Evolutionary conservation across 2,113 vertebrate genomes (phyloP).

Genomic region (Ramphastos sulfuratus): DNA sequence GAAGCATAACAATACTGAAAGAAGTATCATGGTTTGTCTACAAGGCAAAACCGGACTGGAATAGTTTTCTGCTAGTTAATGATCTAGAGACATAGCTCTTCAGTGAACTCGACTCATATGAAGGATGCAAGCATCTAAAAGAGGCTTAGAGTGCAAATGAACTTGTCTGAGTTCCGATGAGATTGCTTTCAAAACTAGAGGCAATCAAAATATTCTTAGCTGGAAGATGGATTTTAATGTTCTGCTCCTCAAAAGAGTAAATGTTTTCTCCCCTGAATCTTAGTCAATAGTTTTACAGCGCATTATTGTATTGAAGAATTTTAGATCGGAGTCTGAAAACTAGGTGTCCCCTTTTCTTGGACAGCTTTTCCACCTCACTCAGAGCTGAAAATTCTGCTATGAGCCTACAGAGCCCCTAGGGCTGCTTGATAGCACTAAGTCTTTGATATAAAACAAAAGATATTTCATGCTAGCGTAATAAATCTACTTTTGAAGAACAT

Average conservation of each 20-base stretch:
- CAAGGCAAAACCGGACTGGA: not conserved
- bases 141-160: not conserved
- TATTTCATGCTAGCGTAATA: not conserved
- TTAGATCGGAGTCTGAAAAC: not conserved
- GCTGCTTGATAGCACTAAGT: not conserved
- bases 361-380: not conserved
- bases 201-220: not conserved
- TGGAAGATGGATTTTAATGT: not conserved
- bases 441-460: not conserved
- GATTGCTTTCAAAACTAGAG: not conserved
- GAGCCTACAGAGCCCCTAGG: not conserved
- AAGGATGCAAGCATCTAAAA: not conserved
- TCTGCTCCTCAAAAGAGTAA: not conserved
- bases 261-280: not conserved
- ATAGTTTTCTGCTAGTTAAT: not conserved
- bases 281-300: not conserved
- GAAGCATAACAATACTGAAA: not conserved
- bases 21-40: not conserved
- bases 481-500: not conserved
- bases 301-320: not conserved
- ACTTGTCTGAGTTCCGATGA: not conserved
- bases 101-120: not conserved
- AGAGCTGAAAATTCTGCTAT: not conserved
- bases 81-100: accelerated
- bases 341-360: not conserved